Evolutionary conservation across 2,113 vertebrate genomes (phyloP).

Genomic region (Zapornia atra): DNA sequence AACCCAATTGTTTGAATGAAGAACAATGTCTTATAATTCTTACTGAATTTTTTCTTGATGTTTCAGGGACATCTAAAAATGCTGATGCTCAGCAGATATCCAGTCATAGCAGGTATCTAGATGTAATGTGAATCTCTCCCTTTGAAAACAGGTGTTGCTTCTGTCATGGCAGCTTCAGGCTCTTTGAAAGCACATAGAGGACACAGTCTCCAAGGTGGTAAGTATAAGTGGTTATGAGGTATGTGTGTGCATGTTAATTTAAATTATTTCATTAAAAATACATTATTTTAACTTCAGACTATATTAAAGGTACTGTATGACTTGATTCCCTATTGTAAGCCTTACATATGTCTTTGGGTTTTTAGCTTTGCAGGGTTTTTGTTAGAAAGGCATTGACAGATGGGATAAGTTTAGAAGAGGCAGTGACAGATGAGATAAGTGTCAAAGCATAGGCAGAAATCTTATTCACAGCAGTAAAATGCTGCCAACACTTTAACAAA

Average conservation of each 20-base stretch:
- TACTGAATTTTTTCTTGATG: not conserved
- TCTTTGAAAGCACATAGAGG: conserved; percentile 56
- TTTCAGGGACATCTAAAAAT: not conserved
- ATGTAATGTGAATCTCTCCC: not conserved
- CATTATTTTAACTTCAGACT: not conserved
- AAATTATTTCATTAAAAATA: not conserved
- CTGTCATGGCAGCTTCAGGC: conserved; percentile 59
- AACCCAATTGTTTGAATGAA: not conserved
- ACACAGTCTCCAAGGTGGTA: conserved; percentile 59
- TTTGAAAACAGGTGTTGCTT: conserved; percentile 57
- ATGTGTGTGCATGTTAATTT: not conserved
- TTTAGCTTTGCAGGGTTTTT: conserved; percentile 23
- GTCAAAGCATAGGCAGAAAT: conserved; percentile 42
- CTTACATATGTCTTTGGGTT: not conserved
- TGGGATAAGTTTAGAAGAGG: conserved; percentile 60
- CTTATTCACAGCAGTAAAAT: conserved; percentile 15
- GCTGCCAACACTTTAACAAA: conserved; percentile 42
- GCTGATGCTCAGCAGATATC: not conserved
- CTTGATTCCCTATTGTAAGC: not conserved
- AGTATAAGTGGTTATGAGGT: not conserved
- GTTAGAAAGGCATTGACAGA: conserved; percentile 55
- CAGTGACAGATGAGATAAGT: conserved; percentile 59
- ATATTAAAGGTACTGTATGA: not conserved
- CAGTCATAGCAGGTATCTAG: not conserved
- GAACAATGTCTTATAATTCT: not conserved